Conservation (phyloP, 2,888 invertebrate genomes). For the Escarpia spicata region DNA sequence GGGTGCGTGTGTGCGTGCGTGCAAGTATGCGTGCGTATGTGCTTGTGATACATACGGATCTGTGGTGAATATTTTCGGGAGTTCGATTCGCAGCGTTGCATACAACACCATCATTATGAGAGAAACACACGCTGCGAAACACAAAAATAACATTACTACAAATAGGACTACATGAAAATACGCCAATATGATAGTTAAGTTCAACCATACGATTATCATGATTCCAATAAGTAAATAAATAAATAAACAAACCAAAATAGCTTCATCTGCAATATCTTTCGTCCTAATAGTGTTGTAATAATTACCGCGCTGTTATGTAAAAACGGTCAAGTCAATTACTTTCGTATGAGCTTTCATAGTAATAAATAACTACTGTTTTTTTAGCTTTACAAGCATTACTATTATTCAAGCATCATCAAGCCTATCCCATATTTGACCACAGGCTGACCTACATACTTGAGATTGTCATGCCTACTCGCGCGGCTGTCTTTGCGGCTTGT, state of each 20-base stretch:
- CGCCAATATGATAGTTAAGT: background rate
- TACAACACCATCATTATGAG: constrained; percentile 21
- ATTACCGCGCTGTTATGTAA: too few relatives aligned
- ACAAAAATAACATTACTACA: too few relatives aligned
- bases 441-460: constrained; percentile 23
- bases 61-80: constrained; percentile 22
- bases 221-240: background rate
- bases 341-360: too few relatives aligned
- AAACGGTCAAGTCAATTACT: too few relatives aligned
- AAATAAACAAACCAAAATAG: background rate
- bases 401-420: too few relatives aligned
- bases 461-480: constrained; percentile 34
- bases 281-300: too few relatives aligned
- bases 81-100: constrained; percentile 13
- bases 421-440: too few relatives aligned
- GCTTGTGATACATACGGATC: background rate
- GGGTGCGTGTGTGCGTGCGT: too few relatives aligned
- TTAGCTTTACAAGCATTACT: too few relatives aligned
- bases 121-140: background rate
- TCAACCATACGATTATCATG: background rate
- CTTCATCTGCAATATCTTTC: background rate
- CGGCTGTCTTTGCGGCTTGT: constrained; percentile 35
- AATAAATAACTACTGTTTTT: too few relatives aligned
- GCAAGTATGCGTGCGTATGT: background rate
- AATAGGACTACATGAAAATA: background rate